A percentile compares a stretch with the other conserved stretches of the same genome.
Conservation (phyloP, 2,797 vertebrate species). For the Falco berigora region DNA sequence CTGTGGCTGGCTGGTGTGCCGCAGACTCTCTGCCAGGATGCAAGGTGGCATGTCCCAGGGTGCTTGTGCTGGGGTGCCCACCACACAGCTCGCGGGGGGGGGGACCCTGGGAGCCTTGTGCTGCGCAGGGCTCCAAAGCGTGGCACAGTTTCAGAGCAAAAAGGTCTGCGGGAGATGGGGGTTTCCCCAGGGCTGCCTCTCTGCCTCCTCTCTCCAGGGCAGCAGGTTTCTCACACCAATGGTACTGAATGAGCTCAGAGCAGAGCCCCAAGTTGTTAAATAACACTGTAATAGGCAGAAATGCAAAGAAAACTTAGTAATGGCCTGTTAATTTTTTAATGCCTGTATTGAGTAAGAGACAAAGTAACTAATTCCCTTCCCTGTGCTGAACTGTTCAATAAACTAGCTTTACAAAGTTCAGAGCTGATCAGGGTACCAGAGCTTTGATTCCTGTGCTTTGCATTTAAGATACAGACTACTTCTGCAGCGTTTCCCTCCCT, state of each 20-base stretch:
- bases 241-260: not conserved
- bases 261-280: not conserved
- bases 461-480: not conserved
- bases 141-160: not conserved
- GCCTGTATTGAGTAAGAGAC: not conserved
- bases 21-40: not conserved
- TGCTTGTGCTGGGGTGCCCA: too few relatives aligned
- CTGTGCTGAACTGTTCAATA: not conserved
- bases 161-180: not conserved
- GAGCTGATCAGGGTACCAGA: not conserved
- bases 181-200: not conserved
- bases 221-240: not conserved
- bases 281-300: not conserved
- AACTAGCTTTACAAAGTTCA: not conserved
- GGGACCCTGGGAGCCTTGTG: accelerated
- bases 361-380: not conserved
- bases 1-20: not conserved
- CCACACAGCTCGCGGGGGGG: not conserved
- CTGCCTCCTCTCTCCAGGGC: not conserved
- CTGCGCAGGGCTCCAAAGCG: accelerated
- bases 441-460: not conserved
- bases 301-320: not conserved
- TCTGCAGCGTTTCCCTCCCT: not conserved
- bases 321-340: constrained; percentile 1
- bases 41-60: accelerated